Evolutionary conservation across 2,113 vertebrate species (phyloP).

Genomic region (Heterochromis multidens): DNA sequence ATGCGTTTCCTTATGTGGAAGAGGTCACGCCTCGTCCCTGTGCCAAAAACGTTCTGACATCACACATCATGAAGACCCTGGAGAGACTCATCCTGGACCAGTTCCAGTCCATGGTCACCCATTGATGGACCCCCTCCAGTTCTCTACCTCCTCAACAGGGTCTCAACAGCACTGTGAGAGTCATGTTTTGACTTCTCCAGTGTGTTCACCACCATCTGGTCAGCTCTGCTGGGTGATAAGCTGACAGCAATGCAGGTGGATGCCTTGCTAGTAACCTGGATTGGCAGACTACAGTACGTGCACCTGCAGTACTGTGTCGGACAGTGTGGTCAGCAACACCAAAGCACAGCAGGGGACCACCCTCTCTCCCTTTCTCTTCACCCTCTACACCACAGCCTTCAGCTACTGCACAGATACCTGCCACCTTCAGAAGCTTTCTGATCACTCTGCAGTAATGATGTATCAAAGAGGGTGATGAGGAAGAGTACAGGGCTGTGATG

Average conservation of each 20-base stretch:
- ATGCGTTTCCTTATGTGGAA: background rate
- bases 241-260: background rate
- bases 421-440: background rate
- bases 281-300: background rate
- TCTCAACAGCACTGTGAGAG: background rate
- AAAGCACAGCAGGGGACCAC: background rate
- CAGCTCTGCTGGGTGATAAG: background rate
- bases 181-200: background rate
- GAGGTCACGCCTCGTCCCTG: background rate
- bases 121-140: fast-evolving
- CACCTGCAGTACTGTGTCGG: background rate
- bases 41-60: background rate
- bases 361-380: background rate
- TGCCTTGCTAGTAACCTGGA: background rate
- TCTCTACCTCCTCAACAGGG: background rate
- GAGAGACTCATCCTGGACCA: background rate
- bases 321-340: background rate
- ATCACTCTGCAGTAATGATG: background rate
- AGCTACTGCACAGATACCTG: background rate
- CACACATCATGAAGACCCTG: background rate
- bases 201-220: background rate
- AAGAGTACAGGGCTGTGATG: background rate
- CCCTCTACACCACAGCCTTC: background rate
- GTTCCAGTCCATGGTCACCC: background rate
- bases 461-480: background rate